Base-by-base conservation (phyloP, 2,797 vertebrate genomes). In the Notolepis coatsorum region DNA sequence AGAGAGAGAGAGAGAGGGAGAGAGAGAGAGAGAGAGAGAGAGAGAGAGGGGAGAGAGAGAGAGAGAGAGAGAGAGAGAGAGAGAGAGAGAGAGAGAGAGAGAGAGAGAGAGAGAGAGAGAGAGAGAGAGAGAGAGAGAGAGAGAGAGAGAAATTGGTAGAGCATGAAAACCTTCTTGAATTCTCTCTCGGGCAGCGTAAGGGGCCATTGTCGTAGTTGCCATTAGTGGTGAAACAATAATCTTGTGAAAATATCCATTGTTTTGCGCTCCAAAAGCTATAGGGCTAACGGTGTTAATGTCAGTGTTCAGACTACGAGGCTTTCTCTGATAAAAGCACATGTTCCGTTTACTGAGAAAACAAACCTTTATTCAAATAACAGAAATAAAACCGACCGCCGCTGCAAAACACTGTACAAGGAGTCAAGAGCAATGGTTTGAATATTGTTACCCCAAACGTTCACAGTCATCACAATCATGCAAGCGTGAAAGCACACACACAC, bases 321-420 rank as follows among this genome's bases (percentile, higher is more conserved):
- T 61, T 56, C 51, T 51, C 31, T 42, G 75, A 82, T 61, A 50
- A 79, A 24, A 80, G 79, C 61, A 78, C 70, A 68, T 48, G 46
- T 65, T 75, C 28, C 30, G 33, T 31, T 53, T 79, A 55, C 73
- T 71, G 77, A 79, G 75, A 95, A 96, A 95, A 95, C 71, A 81
- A 89, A 84, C 88, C 83, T 97, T 97, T 95, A 97, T 96, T 97
- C 89, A 92, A 94, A 95, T 92, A 92, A 94, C 92, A 95, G 90
- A 95, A 94, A 95, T 90, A 93, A n/a, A 93, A 90, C 91, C 83
- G 84, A 93, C 90, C 91, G 92, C 90, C 91, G 92, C 93, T 91
- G 94, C 91, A 93, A 94, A 94, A 92, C 91, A 95, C 92, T 87
- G 88, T 91, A 90, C 90, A 92, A 93, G 88, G 90, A 90, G 84